These are phyloP conservation scores for Mungos mungo DNA, from an alignment of 2,113 vertebrate species.

Conservation along the genomic window DNA sequence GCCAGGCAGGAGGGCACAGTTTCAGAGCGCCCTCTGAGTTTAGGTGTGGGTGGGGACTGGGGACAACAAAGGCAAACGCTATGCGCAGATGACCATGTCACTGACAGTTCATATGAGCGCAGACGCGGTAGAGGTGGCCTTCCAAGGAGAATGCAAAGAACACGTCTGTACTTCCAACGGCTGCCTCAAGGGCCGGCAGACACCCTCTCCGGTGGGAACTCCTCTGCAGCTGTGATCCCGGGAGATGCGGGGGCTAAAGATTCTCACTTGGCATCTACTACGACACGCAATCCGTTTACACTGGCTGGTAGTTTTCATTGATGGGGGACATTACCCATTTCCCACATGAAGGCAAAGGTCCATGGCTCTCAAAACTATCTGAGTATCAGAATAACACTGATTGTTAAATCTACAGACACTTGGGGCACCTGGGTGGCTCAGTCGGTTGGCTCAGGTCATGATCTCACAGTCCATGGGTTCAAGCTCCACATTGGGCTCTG, in stretches of 20 bases:
- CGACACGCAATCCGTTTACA: background rate
- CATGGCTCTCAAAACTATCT: background rate
- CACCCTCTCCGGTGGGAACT: rapidly evolving
- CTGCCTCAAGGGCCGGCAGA: background rate
- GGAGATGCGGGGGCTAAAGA: background rate
- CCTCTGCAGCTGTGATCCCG: background rate
- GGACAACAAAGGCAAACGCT: background rate
- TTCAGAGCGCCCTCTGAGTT: background rate
- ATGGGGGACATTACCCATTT: background rate
- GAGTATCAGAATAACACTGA: background rate
- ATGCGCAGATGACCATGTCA: no score
- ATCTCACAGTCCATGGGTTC: no score
- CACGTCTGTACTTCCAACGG: background rate
- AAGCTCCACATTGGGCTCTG: no score
- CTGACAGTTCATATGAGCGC: background rate
- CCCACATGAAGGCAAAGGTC: background rate
- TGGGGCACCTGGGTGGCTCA: no score
- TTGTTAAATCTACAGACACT: background rate
- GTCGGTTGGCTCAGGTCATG: no score
- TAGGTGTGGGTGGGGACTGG: background rate
- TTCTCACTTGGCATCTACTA: background rate
- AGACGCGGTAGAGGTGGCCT: background rate
- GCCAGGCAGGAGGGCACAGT: background rate
- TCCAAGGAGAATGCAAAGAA: background rate
- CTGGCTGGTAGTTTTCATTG: background rate